Evolutionary conservation across 2,888 invertebrate species (phyloP).

Genomic region (Rutpela maculata): DNA sequence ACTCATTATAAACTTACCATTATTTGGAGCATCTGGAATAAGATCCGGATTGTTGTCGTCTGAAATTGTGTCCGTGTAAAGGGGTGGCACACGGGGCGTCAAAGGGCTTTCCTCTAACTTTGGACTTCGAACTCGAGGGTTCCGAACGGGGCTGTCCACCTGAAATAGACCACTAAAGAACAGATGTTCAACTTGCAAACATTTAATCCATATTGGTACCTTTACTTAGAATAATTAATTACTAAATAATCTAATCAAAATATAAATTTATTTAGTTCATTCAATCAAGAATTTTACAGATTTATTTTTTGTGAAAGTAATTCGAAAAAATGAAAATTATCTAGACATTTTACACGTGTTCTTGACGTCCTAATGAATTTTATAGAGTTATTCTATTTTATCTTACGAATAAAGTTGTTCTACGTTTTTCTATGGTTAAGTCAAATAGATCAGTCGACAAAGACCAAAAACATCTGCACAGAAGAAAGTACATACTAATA

Average conservation of each 20-base stretch:
- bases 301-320: no score
- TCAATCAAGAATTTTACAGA: not conserved
- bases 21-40: constrained; percentile 70
- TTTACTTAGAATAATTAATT: not conserved
- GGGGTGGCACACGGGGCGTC: constrained; percentile 69
- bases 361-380: no score
- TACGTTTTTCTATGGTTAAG: no score
- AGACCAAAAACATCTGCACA: no score
- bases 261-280: not conserved
- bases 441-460: no score
- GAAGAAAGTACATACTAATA: no score
- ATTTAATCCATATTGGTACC: constrained; percentile 4
- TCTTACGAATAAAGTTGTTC: no score
- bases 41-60: constrained; percentile 74
- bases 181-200: not conserved
- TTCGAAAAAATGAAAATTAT: no score
- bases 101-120: constrained; percentile 69
- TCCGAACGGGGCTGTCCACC: constrained; percentile 70
- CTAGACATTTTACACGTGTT: no score
- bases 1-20: constrained; percentile 65
- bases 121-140: constrained; percentile 66
- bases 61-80: constrained; percentile 69
- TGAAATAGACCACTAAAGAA: constrained; percentile 48
- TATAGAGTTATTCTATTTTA: no score
- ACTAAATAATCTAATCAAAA: not conserved